Evolutionary conservation across 2,113 vertebrate species (phyloP).

Genomic region (Coptodon rendalli): DNA sequence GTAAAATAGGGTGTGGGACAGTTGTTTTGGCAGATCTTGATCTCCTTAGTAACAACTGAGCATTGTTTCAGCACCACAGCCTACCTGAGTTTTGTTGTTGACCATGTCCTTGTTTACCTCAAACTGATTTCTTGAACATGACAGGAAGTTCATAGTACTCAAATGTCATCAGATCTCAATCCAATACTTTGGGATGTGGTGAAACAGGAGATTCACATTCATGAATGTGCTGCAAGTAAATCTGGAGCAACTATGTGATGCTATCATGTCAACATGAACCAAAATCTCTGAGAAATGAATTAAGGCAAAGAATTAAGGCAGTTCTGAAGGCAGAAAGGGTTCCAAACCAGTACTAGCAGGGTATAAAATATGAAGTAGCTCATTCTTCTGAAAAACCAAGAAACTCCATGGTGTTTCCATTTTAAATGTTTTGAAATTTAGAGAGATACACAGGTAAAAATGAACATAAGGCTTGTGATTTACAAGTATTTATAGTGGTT

Average conservation of each 20-base stretch:
- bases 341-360: background rate
- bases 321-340: background rate
- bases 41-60: background rate
- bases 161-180: background rate
- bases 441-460: background rate
- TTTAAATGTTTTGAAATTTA: background rate
- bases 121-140: background rate
- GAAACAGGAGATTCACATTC: background rate
- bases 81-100: background rate
- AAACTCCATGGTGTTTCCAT: background rate
- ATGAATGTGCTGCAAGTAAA: background rate
- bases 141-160: background rate
- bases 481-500: background rate
- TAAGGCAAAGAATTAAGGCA: background rate
- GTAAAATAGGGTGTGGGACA: background rate
- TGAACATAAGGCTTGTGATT: background rate
- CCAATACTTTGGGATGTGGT: background rate
- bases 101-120: background rate
- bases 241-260: background rate
- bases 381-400: background rate
- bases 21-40: background rate
- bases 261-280: background rate
- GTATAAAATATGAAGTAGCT: background rate
- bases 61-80: background rate
- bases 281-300: background rate